Conservation (phyloP, 2,888 invertebrate species). For the Hydroisotoma schaefferi region DNA sequence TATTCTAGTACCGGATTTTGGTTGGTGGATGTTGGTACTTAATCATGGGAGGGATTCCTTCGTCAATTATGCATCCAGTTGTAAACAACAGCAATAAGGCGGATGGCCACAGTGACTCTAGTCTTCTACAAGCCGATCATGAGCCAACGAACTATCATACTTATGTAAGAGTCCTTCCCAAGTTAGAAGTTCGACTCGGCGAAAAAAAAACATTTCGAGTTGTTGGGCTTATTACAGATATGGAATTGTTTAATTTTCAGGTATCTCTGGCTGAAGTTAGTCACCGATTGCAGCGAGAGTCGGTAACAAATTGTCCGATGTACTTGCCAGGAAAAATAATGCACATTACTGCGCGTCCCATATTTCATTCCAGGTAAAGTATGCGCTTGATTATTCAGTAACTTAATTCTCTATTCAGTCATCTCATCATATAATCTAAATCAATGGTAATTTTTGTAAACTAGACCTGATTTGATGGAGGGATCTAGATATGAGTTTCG, state of each 20-base stretch:
- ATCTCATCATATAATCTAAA: too few relatives aligned
- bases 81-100: conserved; percentile 5
- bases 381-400: background rate
- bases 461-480: conserved; percentile 44
- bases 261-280: conserved; percentile 46
- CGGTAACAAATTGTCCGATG: conserved; percentile 45
- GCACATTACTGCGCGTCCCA: conserved; percentile 42
- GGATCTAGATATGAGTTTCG: conserved; percentile 63
- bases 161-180: conserved; percentile 34
- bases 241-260: conserved; percentile 19
- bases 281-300: conserved; percentile 42
- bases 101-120: conserved; percentile 35
- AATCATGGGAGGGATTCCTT: conserved; percentile 43
- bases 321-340: conserved; percentile 44
- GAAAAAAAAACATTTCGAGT: background rate
- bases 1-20: conserved; percentile 73
- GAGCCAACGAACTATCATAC: conserved; percentile 60
- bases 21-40: conserved; percentile 71
- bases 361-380: conserved; percentile 47
- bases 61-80: conserved; percentile 2
- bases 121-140: conserved; percentile 51
- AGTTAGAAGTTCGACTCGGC: background rate
- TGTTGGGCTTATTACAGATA: background rate
- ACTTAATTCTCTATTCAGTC: too few relatives aligned
- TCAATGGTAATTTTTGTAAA: conserved; percentile 1